These are phyloP conservation scores for Camptogramma bilineatum DNA, from an alignment of 2,888 invertebrate genomes.

Conservation along the genomic window DNA sequence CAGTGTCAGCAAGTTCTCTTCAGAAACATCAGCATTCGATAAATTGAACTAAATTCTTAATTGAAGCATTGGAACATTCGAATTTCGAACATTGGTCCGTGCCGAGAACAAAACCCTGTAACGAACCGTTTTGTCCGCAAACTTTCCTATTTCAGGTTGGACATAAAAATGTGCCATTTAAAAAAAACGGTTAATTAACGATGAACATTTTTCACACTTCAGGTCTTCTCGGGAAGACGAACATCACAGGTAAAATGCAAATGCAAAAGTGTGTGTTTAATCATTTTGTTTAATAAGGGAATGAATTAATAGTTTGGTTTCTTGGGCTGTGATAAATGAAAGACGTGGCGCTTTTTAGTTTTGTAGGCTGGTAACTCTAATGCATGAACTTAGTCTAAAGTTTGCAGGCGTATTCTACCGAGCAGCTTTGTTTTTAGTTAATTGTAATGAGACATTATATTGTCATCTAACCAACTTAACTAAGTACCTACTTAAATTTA, in stretches of 20 bases:
- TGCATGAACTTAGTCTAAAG: conserved; percentile 29
- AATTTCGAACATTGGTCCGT: conserved; percentile 41
- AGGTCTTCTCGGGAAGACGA: conserved; percentile 87
- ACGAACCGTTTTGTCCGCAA: conserved; percentile 77
- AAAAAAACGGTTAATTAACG: conserved; percentile 79
- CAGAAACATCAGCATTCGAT: conserved; percentile 49
- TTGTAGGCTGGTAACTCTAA: conserved; percentile 17
- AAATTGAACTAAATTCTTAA: conserved; percentile 69
- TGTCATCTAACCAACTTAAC: background rate
- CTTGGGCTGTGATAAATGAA: conserved; percentile 40
- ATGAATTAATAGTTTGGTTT: conserved; percentile 61
- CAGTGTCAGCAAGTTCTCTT: conserved; percentile 49
- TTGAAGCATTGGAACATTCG: conserved; percentile 54
- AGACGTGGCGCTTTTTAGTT: conserved; percentile 27
- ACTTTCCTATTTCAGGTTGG: conserved; percentile 84
- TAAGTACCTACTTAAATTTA: too few relatives aligned
- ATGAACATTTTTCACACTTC: conserved; percentile 85
- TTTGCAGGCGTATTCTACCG: background rate
- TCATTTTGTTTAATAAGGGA: conserved; percentile 60
- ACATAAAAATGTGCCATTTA: conserved; percentile 70
- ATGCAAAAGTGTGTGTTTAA: conserved; percentile 63
- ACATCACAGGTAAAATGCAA: conserved; percentile 83
- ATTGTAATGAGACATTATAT: too few relatives aligned
- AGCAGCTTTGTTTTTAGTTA: background rate
- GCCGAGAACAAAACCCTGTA: conserved; percentile 54